A percentile compares a stretch with the other conserved stretches of the same genome.
phyloP scores from a whole-genome alignment of 2,797 vertebrate genomes.

The Ctenopoma kingsleyae region DNA sequence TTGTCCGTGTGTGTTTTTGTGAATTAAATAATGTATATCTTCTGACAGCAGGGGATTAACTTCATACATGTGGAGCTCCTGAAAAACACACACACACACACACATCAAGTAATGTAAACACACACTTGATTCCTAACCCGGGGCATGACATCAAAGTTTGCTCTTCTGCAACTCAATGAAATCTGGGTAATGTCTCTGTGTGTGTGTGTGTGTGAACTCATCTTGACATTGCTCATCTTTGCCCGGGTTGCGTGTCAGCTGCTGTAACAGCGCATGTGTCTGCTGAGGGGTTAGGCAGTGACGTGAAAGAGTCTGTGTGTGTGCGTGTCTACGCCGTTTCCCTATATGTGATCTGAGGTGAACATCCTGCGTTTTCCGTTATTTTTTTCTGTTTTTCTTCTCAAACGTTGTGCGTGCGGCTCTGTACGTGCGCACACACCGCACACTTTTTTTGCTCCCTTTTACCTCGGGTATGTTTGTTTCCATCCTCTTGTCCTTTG shows the following conservation, averaged over 20 bases:
- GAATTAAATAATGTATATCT: conserved; percentile 32
- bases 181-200: conserved; percentile 1
- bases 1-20: conserved; percentile 19
- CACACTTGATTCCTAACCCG: conserved; percentile 12
- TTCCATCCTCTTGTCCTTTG: conserved; percentile 45
- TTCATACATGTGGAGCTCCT: conserved; percentile 51
- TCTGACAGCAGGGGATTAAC: conserved; percentile 44
- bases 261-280: conserved; percentile 46
- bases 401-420: not conserved
- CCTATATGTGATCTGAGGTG: not conserved
- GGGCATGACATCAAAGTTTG: conserved; percentile 60
- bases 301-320: conserved; percentile 12
- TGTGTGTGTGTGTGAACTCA: conserved; percentile 43
- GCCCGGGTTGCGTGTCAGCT: conserved; percentile 40
- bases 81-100: conserved; percentile 14
- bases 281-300: conserved; percentile 33
- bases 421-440: not conserved
- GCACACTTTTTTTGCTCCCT: conserved; percentile 39
- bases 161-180: conserved; percentile 17
- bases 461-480: conserved; percentile 51
- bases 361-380: conserved; percentile 6
- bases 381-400: conserved; percentile 10
- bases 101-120: not conserved
- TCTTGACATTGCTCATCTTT: conserved; percentile 54
- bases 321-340: not conserved